A percentile compares a stretch with the other conserved stretches of the same genome.
Evolutionary conservation across 2,888 invertebrate species (phyloP).

Genomic region (Drosophila rellima): DNA sequence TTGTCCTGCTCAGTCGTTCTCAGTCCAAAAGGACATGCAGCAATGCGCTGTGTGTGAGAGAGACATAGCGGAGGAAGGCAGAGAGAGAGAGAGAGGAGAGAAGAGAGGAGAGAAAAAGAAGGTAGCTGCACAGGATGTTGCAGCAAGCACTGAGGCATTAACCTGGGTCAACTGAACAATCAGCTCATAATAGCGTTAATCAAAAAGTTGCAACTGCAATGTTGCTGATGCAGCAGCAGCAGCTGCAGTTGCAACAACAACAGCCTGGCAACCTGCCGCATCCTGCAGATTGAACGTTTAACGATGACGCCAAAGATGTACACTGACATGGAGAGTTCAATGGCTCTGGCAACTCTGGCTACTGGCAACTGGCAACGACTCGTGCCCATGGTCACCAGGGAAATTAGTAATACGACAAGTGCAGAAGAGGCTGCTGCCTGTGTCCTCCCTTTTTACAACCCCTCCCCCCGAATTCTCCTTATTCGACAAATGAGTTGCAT

Average conservation of each 20-base stretch:
- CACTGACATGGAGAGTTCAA: conserved; percentile 34
- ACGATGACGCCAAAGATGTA: conserved; percentile 60
- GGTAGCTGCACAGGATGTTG: conserved; percentile 3
- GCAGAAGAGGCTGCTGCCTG: conserved; percentile 48
- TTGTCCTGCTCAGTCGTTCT: conserved; percentile 3
- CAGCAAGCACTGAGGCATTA: conserved; percentile 57
- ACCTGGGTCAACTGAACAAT: conserved; percentile 78
- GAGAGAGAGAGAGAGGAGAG: background rate
- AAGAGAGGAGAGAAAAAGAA: background rate
- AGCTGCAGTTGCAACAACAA: conserved; percentile 26
- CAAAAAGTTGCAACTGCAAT: conserved; percentile 69
- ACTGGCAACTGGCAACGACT: conserved; percentile 33
- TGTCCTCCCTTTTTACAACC: background rate
- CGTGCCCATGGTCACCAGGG: conserved; percentile 73
- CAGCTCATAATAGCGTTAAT: conserved; percentile 81
- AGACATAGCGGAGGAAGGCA: too few species aligned
- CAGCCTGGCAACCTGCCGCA: conserved; percentile 30
- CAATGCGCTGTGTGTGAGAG: conserved; percentile 5
- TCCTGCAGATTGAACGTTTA: conserved; percentile 69
- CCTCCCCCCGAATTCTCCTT: background rate
- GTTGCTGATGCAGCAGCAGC: conserved; percentile 30
- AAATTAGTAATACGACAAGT: conserved; percentile 83
- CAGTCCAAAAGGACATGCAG: conserved; percentile 42
- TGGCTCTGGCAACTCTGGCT: conserved; percentile 31
- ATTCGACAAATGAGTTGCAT: conserved; percentile 78